Percentiles rank a stretch among this genome's conserved stretches.
These are phyloP conservation scores for Archilochus colubris DNA, from an alignment of 2,113 vertebrate species.

Conservation along the genomic window DNA sequence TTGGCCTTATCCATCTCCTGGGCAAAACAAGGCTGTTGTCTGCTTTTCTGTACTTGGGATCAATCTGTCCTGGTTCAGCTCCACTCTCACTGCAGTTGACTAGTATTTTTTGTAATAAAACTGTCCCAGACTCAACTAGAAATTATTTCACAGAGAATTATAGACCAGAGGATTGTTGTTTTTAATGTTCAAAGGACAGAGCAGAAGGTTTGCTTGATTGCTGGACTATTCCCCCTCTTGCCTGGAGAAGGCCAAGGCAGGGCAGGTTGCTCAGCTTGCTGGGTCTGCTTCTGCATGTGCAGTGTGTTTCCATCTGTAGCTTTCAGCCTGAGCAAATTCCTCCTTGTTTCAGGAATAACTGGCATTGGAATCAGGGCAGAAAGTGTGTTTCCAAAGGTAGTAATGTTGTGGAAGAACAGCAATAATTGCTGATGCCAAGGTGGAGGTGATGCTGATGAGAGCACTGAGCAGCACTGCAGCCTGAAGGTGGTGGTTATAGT, in stretches of 20 bases:
- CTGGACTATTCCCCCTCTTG: fast-evolving
- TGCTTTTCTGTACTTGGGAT: background rate
- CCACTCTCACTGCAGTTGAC: background rate
- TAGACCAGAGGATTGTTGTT: background rate
- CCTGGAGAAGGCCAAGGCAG: background rate
- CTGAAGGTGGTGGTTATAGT: background rate
- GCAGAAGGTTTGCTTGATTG: background rate
- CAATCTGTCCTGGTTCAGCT: background rate
- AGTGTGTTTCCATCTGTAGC: fast-evolving
- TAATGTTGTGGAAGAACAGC: background rate
- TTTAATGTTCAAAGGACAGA: background rate
- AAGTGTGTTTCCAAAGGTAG: too few species aligned
- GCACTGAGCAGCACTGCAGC: background rate
- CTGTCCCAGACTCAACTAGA: background rate
- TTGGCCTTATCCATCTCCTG: background rate
- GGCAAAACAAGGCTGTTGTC: background rate
- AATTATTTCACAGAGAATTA: background rate
- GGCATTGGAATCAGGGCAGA: too few species aligned
- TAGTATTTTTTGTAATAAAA: background rate
- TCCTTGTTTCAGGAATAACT: background rate
- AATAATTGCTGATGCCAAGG: background rate
- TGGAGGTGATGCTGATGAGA: fast-evolving
- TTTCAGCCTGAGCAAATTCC: background rate
- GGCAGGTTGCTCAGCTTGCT: background rate
- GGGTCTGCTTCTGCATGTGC: background rate